Conservation (phyloP, 1,140 invertebrate genomes). For the Drosophila hydei region DNA sequence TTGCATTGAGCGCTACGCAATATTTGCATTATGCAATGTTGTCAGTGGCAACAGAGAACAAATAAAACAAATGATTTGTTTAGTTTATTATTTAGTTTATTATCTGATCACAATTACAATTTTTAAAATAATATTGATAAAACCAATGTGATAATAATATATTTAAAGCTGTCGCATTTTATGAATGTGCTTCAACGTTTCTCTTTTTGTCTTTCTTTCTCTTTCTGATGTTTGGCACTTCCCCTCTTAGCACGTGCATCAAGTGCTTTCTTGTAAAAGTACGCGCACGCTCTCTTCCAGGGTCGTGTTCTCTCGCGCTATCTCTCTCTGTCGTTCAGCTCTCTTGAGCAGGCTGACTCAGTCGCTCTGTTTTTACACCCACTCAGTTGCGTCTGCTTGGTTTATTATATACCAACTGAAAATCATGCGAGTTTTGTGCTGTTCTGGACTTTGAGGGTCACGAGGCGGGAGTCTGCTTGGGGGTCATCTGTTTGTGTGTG, state of each 20-base stretch:
- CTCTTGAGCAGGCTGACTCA: slow-evolving; percentile 20
- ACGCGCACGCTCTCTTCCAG: slow-evolving; percentile 23
- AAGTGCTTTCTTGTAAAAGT: slow-evolving; percentile 33
- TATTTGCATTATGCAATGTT: slow-evolving; percentile 67
- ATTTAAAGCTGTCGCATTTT: too few species aligned
- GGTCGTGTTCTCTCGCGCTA: slow-evolving; percentile 9
- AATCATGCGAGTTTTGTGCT: slow-evolving; percentile 71
- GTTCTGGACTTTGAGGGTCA: slow-evolving; percentile 2
- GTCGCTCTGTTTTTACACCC: slow-evolving; percentile 11
- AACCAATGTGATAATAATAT: too few species aligned
- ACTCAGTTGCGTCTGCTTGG: slow-evolving; percentile 15
- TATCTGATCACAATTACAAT: too few species aligned
- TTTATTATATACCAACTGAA: slow-evolving; percentile 78
- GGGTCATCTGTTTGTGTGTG: slow-evolving; percentile 35
- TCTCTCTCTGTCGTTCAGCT: not conserved
- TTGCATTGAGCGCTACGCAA: slow-evolving; percentile 1
- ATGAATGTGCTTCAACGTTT: too few species aligned
- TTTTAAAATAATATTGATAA: too few species aligned
- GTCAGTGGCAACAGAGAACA: slow-evolving; percentile 43
- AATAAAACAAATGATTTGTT: slow-evolving; percentile 22
- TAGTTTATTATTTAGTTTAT: slow-evolving; percentile 35
- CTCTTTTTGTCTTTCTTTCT: not conserved
- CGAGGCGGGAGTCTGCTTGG: slow-evolving; percentile 23
- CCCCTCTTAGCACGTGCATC: slow-evolving; percentile 33
- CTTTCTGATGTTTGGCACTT: slow-evolving; percentile 20